Base-by-base conservation (phyloP, 1,140 invertebrate genomes). In the Helicoverpa armigera region DNA sequence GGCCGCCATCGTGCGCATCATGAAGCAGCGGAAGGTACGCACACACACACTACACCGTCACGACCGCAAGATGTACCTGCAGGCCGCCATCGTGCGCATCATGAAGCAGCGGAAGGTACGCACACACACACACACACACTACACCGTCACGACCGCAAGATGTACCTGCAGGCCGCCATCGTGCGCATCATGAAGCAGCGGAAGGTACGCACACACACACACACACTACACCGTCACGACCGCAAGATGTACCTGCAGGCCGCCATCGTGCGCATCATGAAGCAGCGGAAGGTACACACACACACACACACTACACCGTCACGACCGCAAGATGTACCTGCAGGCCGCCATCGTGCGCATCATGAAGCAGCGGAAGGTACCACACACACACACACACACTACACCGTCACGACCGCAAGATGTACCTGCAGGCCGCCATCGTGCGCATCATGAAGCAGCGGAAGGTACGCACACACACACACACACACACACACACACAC, bases 161-260 rank as follows among this genome's bases (percentile, higher is more conserved):
- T 99, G 91, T 99, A 99, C 94, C 96, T 99, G 58, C 99, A 99
- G 92, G 99, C 99, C 16, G 98, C 98, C 43, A 99, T 99, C 87
- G 99, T 99, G 3, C 95, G 99, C 80, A 99, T 99, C 86, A 99
- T 99, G 99, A 99, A 99, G 90, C 97, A 98, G 69, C 95, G 99
- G 75, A 98, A 98, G 95, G 95, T 95, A 74, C 3, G 79, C 14
- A 11, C 56, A 23, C 23, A 23, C 23, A 23, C 23, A n/a, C n/a
- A n/a, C n/a, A n/a, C n/a, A 23, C 23, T 23, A 23, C 23, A 23
- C 23, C 23, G 23, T 23, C 23, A 99, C 91, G 99, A 99, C 95
- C 95, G 99, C 16, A 99, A 99, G 95, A 96, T 99, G 91, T 99
- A 99, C 94, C 96, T 99, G 58, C 99, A 99, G 92, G 99, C 99